phyloP scores from a whole-genome alignment of 1,140 invertebrate species.

The Epicauta chinensis region DNA sequence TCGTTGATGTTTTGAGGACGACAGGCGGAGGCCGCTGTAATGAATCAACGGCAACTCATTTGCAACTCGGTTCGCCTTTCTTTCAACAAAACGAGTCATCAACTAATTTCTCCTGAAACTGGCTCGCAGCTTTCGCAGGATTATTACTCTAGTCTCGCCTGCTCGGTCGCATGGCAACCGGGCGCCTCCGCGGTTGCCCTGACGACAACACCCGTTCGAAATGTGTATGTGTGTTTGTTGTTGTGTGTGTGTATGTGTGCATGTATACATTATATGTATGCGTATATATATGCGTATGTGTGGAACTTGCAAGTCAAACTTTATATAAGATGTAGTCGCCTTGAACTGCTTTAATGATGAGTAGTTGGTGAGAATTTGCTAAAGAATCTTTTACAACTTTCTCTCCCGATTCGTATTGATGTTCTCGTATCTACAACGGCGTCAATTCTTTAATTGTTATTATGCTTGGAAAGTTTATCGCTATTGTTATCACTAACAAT shows the following conservation, averaged over 20 bases:
- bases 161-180: conserved; percentile 31
- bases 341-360: no score
- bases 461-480: no score
- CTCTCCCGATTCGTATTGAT: no score
- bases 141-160: conserved; percentile 32
- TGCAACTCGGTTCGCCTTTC: conserved; percentile 36
- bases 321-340: no score
- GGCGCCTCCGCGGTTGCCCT: conserved; percentile 29
- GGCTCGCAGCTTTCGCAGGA: conserved; percentile 31
- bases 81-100: conserved; percentile 35
- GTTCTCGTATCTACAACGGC: no score
- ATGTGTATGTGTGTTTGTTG: conserved; percentile 4
- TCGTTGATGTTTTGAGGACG: conserved; percentile 22
- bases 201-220: conserved; percentile 22
- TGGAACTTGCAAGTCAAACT: no score
- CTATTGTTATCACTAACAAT: no score
- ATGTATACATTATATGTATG: no score
- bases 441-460: no score
- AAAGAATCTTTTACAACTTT: no score
- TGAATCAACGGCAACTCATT: conserved; percentile 37
- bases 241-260: conserved; percentile 27
- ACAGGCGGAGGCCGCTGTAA: conserved; percentile 21
- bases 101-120: conserved; percentile 34
- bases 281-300: no score
- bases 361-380: no score